phyloP scores from a whole-genome alignment of 1,140 invertebrate genomes.

The Argopecten irradians region DNA sequence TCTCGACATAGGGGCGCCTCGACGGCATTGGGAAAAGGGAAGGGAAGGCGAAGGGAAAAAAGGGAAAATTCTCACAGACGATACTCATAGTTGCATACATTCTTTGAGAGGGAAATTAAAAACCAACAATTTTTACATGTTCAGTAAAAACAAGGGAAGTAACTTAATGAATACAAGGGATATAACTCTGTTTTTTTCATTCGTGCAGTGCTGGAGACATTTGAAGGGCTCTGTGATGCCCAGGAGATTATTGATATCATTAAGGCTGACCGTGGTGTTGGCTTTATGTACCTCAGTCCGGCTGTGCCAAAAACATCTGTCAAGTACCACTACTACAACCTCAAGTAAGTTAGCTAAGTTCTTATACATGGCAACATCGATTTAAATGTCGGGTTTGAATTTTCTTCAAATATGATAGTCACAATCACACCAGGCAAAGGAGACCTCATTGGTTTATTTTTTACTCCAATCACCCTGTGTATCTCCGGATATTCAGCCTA shows the following conservation, averaged over 20 bases:
- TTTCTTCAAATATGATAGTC: neutral
- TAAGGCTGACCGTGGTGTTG: slow-evolving; percentile 64
- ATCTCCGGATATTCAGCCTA: neutral
- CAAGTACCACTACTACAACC: slow-evolving; percentile 76
- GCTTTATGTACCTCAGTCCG: slow-evolving; percentile 76
- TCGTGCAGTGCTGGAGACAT: slow-evolving; percentile 62
- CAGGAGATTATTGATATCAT: slow-evolving; percentile 71
- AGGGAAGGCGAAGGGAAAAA: no score
- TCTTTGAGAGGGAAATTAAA: no score
- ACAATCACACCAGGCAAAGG: neutral
- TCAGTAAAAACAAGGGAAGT: no score
- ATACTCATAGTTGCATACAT: no score
- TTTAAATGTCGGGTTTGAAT: neutral
- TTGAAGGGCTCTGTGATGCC: slow-evolving; percentile 70
- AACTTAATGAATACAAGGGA: neutral
- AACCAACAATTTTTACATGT: no score
- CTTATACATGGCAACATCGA: neutral
- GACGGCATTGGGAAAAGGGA: no score
- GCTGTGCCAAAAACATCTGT: slow-evolving; percentile 75
- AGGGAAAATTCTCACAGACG: no score
- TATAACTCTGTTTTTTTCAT: neutral
- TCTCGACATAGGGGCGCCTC: no score
- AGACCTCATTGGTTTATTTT: no score
- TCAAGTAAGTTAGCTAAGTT: slow-evolving; percentile 68
- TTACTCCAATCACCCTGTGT: no score